Percentiles rank a stretch among this genome's conserved stretches.
phyloP scores from a whole-genome alignment of 2,888 invertebrate species.

The Dexiosoma caninum region DNA sequence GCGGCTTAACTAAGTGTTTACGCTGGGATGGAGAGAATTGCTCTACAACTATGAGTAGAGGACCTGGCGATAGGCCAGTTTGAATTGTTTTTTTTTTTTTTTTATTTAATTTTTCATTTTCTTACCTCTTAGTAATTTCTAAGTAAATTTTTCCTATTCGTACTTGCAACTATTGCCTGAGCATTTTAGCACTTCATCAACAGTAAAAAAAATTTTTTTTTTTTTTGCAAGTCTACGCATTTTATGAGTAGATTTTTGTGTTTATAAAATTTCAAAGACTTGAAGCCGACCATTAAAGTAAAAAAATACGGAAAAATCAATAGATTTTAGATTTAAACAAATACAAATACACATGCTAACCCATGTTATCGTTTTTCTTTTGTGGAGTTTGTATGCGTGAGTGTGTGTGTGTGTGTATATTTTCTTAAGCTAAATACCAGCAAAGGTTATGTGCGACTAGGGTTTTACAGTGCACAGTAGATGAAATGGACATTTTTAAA shows the following conservation, averaged over 20 bases:
- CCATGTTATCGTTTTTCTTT: constrained; percentile 2
- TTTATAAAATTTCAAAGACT: constrained; percentile 46
- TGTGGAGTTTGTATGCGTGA: no score
- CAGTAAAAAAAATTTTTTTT: no score
- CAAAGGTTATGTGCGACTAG: constrained; percentile 22
- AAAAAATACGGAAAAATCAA: constrained; percentile 35
- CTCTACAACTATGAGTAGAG: neutral
- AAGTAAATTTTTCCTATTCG: neutral
- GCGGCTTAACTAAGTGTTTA: neutral
- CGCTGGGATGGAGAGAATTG: neutral
- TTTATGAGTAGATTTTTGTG: constrained; percentile 57
- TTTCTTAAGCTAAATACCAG: constrained; percentile 19
- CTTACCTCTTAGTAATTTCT: neutral
- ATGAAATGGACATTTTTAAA: neutral
- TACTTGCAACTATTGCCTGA: neutral
- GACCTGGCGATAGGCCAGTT: neutral
- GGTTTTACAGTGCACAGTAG: neutral
- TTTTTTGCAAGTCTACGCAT: constrained; percentile 46
- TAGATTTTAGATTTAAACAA: constrained; percentile 41
- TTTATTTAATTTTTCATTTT: no score
- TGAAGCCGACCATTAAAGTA: constrained; percentile 26
- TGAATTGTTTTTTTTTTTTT: neutral
- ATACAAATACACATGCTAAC: constrained; percentile 27
- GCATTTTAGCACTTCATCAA: constrained; percentile 53
- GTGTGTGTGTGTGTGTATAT: no score